Percentiles rank a stretch among this genome's conserved stretches.
Evolutionary conservation across 1,140 invertebrate genomes (phyloP).

Genomic region (Thaumetopoea pityocampa): DNA sequence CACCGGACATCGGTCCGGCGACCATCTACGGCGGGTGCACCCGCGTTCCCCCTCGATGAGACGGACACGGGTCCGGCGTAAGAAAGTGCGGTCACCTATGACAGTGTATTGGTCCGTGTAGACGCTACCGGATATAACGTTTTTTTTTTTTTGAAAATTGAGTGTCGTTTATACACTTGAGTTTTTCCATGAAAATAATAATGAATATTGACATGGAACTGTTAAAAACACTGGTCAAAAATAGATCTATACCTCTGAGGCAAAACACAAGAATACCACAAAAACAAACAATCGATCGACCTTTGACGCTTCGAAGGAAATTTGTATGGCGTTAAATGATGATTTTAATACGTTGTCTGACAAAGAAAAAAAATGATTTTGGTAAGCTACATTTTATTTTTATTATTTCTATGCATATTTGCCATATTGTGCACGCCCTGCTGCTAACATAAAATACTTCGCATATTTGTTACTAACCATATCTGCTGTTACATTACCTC

Average conservation of each 20-base stretch:
- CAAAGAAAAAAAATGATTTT: conserved; percentile 11
- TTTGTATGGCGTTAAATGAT: conserved; percentile 14
- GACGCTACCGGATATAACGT: conserved; percentile 14
- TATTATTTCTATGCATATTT: conserved; percentile 6
- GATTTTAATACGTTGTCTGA: conserved; percentile 7
- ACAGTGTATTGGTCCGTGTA: conserved; percentile 18
- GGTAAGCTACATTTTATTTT: conserved; percentile 11
- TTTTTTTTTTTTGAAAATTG: conserved; percentile 17
- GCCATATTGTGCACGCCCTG: conserved; percentile 21
- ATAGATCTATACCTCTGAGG: conserved; percentile 15
- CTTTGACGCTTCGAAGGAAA: conserved; percentile 11
- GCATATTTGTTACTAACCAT: conserved; percentile 23
- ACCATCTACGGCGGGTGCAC: conserved; percentile 21
- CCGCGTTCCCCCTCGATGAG: conserved; percentile 21
- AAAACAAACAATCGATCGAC: conserved; percentile 13
- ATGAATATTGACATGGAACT: conserved; percentile 27
- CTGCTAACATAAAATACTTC: conserved; percentile 24
- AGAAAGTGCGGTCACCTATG: conserved; percentile 24
- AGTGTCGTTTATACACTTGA: conserved; percentile 22
- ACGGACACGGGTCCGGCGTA: conserved; percentile 23
- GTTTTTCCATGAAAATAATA: conserved; percentile 27
- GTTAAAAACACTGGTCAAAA: conserved; percentile 9
- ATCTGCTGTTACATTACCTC: conserved; percentile 22
- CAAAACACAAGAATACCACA: conserved; percentile 13
- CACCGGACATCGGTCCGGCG: conserved; percentile 29